Conservation (phyloP, 2,113 vertebrate genomes). For the Chaetodon auriga region DNA sequence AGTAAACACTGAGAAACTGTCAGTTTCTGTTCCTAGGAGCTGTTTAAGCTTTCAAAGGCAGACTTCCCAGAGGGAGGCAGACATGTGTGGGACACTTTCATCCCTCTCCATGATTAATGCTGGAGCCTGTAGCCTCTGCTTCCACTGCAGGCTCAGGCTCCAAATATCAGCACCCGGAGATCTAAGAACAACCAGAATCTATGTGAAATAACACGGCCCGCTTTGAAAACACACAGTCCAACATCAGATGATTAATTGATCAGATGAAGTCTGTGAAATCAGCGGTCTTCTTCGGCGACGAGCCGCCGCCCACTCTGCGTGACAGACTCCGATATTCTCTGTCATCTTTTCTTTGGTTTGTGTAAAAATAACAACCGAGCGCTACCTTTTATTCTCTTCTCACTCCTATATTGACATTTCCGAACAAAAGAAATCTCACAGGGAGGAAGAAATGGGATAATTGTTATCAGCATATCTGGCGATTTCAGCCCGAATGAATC, state of each 20-base stretch:
- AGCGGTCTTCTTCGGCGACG: background rate
- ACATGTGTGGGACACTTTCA: constrained; percentile 70
- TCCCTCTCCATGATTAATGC: constrained; percentile 67
- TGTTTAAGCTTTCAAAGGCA: constrained; percentile 67
- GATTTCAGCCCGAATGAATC: constrained; percentile 9
- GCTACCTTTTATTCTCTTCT: constrained; percentile 18
- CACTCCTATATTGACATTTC: background rate
- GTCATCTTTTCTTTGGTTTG: constrained; percentile 44
- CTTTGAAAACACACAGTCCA: constrained; percentile 50
- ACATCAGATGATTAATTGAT: constrained; percentile 70
- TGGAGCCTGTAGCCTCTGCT: constrained; percentile 11
- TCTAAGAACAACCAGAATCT: constrained; percentile 37
- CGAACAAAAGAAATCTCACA: background rate
- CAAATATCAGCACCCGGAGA: constrained; percentile 28
- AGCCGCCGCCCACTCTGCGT: background rate
- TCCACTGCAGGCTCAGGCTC: constrained; percentile 42
- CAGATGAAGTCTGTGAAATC: constrained; percentile 46
- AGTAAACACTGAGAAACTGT: constrained; percentile 62
- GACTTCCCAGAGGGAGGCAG: constrained; percentile 46
- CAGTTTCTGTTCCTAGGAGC: constrained; percentile 51
- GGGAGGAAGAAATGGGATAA: background rate
- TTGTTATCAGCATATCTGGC: background rate
- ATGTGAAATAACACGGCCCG: constrained; percentile 34
- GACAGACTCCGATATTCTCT: constrained; percentile 26
- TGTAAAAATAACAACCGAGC: constrained; percentile 34